Conservation (phyloP, 2,888 invertebrate genomes). For the Dichetophora obliterata region DNA sequence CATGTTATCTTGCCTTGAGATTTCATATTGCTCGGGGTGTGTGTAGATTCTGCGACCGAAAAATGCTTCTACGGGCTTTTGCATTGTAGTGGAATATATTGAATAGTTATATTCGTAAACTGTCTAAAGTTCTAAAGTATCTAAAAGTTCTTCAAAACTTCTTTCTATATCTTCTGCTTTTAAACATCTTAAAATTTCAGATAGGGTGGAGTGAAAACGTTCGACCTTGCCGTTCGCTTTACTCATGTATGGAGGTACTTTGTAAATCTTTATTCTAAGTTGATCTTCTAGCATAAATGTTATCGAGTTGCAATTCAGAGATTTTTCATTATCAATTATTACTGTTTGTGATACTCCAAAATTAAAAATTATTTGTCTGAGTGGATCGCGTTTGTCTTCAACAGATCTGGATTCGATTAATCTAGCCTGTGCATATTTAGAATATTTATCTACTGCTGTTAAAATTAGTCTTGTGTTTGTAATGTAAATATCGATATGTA, state of each 20-base stretch:
- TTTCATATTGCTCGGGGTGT: no score
- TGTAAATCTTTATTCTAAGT: no score
- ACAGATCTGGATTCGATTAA: not conserved
- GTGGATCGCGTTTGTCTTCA: not conserved
- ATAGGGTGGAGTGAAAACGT: no score
- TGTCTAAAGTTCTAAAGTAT: no score
- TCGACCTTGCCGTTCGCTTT: no score
- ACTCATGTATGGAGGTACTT: no score
- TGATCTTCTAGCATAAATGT: no score
- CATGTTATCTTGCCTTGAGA: not conserved
- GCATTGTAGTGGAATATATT: not conserved
- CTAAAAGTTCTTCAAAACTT: not conserved
- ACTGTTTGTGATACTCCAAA: not conserved
- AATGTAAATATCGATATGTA: slow-evolving; percentile 38
- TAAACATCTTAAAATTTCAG: no score
- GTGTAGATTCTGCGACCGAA: not conserved
- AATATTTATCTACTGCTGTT: no score
- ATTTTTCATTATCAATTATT: no score
- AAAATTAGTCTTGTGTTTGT: no score
- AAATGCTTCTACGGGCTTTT: not conserved
- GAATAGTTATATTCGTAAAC: not conserved
- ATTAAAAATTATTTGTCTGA: not conserved
- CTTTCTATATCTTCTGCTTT: not conserved
- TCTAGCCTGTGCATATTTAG: not conserved
- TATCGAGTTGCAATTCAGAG: no score